Base-by-base conservation (phyloP, 2,888 invertebrate genomes). In the Clivina fossor region DNA sequence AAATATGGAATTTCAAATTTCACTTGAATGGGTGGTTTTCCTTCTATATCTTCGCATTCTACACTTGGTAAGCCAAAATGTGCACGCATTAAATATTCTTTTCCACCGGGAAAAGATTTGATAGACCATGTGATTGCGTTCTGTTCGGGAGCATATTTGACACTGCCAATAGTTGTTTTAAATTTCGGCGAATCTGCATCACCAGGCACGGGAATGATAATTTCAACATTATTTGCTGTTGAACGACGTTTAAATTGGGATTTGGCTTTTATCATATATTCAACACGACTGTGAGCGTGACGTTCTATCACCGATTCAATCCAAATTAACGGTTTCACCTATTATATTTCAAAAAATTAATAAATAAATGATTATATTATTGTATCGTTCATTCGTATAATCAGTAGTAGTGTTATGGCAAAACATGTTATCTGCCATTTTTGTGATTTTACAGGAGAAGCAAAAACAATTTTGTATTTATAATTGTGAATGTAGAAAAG, bases 1-100 rank as follows among this genome's bases (percentile, higher is more conserved):
- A 98, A 98, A 71, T 98, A 98, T 0, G 98, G 98, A 66, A 98
- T 98, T 77, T 98, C 98, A 79, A 99, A 99, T 75, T 95, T 95
- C 2, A 98, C 96, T 77, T 95, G 93, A 64, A 99, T 98, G 0
- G 98, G 98, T 37, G 98, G 97, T 72, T 92, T 93, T 0, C 96
- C 97, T 76, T 98, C 97, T 0, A 85, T 78, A 64, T 97, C 95
- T 70, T 97, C 97, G 66, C 90, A 88, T 68, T 89, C 89, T 1
- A 99, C 96, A 60, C 96, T 96, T 0, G 98, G 98, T 57, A 98
- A 75, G 0, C 97, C 96, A 75, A 98, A 98, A 71, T 98, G 97
- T 4, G 98, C 98, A 59, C 97, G 80, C 95, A 98, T 96, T 61
- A 99, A 76, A 74, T 94, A 99, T 73, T 98, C 98, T 69, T 98